These are phyloP conservation scores for Axinella damicornis DNA, from an alignment of 37 sponge, comb jelly and placozoan species.

Conservation along the genomic window DNA sequence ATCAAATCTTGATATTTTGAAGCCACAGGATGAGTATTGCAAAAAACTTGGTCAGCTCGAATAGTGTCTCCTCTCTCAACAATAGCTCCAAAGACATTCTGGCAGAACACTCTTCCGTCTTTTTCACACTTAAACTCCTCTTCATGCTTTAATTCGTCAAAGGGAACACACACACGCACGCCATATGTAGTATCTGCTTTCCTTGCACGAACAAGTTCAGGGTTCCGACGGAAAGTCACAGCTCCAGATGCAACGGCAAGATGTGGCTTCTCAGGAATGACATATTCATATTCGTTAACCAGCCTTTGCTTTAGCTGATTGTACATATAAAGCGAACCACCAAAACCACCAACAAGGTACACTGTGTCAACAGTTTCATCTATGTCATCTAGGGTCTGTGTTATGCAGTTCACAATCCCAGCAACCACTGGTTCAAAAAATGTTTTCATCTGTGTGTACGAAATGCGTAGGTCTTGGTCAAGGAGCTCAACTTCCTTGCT, in stretches of 20 bases:
- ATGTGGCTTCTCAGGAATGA: conserved; percentile 1
- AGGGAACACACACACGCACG: background rate
- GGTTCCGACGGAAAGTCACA: conserved; percentile 8
- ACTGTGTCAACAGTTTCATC: background rate
- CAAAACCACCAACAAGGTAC: conserved; percentile 49
- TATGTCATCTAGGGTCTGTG: background rate
- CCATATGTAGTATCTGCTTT: conserved; percentile 51
- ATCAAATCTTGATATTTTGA: background rate
- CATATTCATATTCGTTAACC: background rate
- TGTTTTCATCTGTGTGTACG: background rate
- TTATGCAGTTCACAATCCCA: conserved; percentile 2
- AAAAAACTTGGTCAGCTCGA: background rate
- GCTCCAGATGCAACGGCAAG: conserved; percentile 41
- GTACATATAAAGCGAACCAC: conserved; percentile 30
- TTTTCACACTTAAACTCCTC: background rate
- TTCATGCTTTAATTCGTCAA: background rate
- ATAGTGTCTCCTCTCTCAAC: background rate
- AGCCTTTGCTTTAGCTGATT: background rate
- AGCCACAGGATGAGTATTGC: background rate
- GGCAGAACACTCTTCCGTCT: background rate
- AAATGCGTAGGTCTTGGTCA: background rate
- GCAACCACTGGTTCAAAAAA: conserved; percentile 19
- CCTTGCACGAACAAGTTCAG: conserved; percentile 12
- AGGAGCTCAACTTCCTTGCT: conserved; percentile 4
- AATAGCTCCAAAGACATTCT: background rate